A percentile compares a stretch with the other conserved stretches of the same genome.
Evolutionary conservation across 2,888 invertebrate genomes (phyloP).

Genomic region (Mesorhabditis spiculigera): DNA sequence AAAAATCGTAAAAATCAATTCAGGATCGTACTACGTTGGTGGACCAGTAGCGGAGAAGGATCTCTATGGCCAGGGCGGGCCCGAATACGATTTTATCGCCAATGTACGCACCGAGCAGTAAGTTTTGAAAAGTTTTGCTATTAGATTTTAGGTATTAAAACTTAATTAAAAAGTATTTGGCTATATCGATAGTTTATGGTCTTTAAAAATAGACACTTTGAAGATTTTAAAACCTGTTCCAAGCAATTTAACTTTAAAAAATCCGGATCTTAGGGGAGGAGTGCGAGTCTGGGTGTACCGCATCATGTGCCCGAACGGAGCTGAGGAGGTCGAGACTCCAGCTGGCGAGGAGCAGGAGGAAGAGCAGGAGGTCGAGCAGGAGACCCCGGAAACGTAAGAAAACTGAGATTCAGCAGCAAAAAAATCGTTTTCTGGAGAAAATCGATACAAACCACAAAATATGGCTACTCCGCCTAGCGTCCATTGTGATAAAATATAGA

Average conservation of each 20-base stretch:
- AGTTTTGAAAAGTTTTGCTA: conserved; percentile 10
- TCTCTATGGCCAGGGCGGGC: conserved; percentile 41
- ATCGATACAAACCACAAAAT: background rate
- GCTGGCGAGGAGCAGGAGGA: conserved; percentile 9
- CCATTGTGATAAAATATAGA: too few relatives aligned
- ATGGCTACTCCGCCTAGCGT: too few relatives aligned
- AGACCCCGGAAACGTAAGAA: conserved; percentile 22
- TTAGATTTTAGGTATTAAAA: background rate
- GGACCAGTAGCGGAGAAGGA: conserved; percentile 49
- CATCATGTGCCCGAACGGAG: conserved; percentile 37
- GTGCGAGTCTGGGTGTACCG: conserved; percentile 55
- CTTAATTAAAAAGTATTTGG: background rate
- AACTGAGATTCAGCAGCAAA: conserved; percentile 18
- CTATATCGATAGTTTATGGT: too few relatives aligned
- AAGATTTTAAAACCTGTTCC: too few relatives aligned
- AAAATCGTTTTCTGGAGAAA: conserved; percentile 16
- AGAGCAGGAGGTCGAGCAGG: conserved; percentile 8
- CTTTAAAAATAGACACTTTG: too few relatives aligned
- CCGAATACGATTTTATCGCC: conserved; percentile 54
- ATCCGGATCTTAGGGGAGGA: too few relatives aligned
- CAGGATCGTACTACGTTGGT: conserved; percentile 50
- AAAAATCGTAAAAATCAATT: background rate
- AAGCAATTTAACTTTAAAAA: too few relatives aligned
- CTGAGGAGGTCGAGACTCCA: conserved; percentile 23
- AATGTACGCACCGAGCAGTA: conserved; percentile 54